phyloP scores from a whole-genome alignment of 2,113 vertebrate species.

The Mustela nigripes region DNA sequence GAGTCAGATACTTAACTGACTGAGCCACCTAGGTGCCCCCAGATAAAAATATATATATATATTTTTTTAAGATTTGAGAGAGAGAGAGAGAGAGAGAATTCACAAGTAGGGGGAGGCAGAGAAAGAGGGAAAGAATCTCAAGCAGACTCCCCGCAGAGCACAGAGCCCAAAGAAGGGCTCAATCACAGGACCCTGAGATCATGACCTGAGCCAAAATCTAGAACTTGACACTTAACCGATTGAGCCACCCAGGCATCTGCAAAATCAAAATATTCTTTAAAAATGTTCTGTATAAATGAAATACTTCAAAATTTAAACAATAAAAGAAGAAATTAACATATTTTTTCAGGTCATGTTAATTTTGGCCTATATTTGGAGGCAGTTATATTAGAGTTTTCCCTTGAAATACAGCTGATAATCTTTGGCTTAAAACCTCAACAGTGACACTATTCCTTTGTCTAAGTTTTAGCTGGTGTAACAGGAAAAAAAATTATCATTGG shows the following conservation, averaged over 20 bases:
- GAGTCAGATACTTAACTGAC: background rate
- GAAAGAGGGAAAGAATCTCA: background rate
- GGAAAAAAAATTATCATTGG: background rate
- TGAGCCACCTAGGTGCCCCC: background rate
- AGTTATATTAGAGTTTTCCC: slow-evolving; percentile 49
- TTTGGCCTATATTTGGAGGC: slow-evolving; percentile 14
- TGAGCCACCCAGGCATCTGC: background rate
- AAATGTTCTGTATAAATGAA: slow-evolving; percentile 4
- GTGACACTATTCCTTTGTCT: slow-evolving; percentile 24
- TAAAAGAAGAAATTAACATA: background rate
- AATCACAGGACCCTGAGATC: background rate
- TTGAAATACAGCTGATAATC: slow-evolving; percentile 53
- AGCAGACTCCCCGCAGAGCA: too few species aligned
- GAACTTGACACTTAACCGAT: background rate
- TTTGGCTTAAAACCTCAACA: slow-evolving; percentile 39
- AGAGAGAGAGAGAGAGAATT: background rate
- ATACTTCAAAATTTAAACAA: slow-evolving; percentile 49
- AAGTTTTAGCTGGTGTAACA: slow-evolving; percentile 12
- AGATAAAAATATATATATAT: too few species aligned
- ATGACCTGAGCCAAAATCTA: background rate
- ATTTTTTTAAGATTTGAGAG: background rate
- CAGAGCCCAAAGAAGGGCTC: too few species aligned
- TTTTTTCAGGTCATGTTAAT: background rate
- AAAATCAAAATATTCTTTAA: slow-evolving; percentile 21
- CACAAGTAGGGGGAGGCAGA: background rate